A percentile compares a stretch with the other conserved stretches of the same genome.
Conservation (phyloP, 1,140 invertebrate genomes). For the Pentalonia nigronervosa region DNA sequence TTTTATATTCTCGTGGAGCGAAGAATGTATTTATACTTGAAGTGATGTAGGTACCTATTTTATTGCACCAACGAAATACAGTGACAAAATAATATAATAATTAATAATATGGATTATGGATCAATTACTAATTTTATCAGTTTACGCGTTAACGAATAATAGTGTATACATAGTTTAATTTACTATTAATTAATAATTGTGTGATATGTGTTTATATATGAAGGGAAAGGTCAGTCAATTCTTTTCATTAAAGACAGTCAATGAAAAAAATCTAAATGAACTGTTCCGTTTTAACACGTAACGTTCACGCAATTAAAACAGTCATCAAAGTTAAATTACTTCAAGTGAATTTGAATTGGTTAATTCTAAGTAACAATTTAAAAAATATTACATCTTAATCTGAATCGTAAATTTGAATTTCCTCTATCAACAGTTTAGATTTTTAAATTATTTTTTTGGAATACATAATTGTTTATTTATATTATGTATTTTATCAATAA, state of each 20-base stretch:
- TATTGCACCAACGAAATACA: neutral
- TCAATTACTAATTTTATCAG: neutral
- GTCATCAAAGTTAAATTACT: constrained; percentile 5
- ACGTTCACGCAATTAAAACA: constrained; percentile 12
- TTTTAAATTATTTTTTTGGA: neutral
- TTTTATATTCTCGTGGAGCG: too few species aligned
- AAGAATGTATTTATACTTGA: too few species aligned
- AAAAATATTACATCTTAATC: constrained; percentile 10
- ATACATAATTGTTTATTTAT: neutral
- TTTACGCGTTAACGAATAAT: neutral
- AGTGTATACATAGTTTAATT: neutral
- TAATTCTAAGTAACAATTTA: constrained; percentile 15
- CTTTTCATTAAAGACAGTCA: constrained; percentile 17
- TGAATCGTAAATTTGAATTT: neutral
- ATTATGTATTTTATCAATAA: neutral
- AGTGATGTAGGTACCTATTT: too few species aligned
- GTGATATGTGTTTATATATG: neutral
- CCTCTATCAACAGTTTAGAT: neutral
- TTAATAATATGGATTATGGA: neutral
- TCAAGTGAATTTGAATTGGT: neutral
- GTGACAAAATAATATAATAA: neutral
- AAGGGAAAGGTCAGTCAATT: neutral
- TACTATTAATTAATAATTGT: neutral
- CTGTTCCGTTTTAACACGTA: neutral
- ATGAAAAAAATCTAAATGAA: constrained; percentile 1